Conservation (phyloP, 2,797 vertebrate genomes). For the Scolopax rusticola region DNA sequence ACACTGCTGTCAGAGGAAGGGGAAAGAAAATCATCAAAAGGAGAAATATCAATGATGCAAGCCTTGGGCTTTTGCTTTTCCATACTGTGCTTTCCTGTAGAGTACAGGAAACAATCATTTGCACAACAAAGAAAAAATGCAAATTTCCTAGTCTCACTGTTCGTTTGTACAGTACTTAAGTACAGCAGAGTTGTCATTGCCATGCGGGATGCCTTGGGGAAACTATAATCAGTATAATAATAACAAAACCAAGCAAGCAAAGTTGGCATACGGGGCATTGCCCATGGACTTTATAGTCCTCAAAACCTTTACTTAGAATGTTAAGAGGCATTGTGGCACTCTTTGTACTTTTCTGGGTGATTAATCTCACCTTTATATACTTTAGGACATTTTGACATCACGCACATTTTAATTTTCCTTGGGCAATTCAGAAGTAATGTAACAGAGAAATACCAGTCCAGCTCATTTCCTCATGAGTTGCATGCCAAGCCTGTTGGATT, state of each 20-base stretch:
- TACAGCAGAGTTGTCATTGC: neutral
- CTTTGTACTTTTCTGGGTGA: neutral
- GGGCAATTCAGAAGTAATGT: neutral
- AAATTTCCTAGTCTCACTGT: neutral
- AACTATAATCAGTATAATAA: neutral
- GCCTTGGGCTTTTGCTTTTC: neutral
- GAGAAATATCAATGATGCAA: fast-evolving
- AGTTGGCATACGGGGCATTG: neutral
- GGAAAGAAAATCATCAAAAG: neutral
- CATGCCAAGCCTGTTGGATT: neutral
- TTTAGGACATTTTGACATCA: neutral
- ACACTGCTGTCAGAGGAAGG: neutral
- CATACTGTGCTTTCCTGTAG: neutral
- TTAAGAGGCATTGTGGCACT: neutral
- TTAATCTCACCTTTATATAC: neutral
- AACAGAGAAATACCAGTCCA: neutral
- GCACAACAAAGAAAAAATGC: neutral
- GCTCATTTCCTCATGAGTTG: neutral
- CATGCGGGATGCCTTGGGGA: neutral
- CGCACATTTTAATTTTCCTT: neutral
- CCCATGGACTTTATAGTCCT: neutral
- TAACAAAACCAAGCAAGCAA: neutral
- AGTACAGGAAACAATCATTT: neutral
- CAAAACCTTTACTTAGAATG: neutral
- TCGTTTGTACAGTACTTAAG: neutral